Conservation (phyloP, 2,797 vertebrate genomes). For the Kryptopterus vitreolus region DNA sequence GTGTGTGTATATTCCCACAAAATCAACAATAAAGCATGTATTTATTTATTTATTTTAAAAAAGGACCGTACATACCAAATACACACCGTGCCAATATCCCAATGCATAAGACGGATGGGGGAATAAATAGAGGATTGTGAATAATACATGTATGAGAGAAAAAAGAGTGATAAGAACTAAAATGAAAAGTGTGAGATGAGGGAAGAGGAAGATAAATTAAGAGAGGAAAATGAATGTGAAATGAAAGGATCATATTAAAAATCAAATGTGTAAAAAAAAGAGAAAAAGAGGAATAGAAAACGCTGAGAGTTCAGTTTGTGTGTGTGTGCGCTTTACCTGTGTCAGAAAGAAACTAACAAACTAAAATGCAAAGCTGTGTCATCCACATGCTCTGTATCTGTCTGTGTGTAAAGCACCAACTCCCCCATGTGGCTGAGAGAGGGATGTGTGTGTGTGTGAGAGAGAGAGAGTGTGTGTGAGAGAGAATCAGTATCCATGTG, state of each 20-base stretch:
- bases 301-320: not conserved
- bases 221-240: not conserved
- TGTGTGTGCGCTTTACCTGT: slow-evolving; percentile 11
- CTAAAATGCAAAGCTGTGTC: not conserved
- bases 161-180: not conserved
- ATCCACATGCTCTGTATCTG: slow-evolving; percentile 15
- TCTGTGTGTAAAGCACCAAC: not conserved
- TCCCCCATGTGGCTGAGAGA: not conserved
- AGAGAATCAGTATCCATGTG: not conserved
- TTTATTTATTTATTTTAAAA: slow-evolving; percentile 14
- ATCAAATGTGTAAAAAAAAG: not conserved
- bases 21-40: not conserved
- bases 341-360: not conserved
- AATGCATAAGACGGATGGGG: no score
- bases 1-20: not conserved
- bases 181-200: not conserved
- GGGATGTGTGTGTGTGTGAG: not conserved
- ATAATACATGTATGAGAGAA: not conserved
- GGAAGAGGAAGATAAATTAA: not conserved
- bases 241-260: not conserved
- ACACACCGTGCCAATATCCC: not conserved
- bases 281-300: not conserved
- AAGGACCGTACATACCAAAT: not conserved
- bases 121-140: not conserved
- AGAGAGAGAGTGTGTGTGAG: not conserved